Base-by-base conservation (phyloP, 2,113 vertebrate genomes). In the Taxidea taxus region DNA sequence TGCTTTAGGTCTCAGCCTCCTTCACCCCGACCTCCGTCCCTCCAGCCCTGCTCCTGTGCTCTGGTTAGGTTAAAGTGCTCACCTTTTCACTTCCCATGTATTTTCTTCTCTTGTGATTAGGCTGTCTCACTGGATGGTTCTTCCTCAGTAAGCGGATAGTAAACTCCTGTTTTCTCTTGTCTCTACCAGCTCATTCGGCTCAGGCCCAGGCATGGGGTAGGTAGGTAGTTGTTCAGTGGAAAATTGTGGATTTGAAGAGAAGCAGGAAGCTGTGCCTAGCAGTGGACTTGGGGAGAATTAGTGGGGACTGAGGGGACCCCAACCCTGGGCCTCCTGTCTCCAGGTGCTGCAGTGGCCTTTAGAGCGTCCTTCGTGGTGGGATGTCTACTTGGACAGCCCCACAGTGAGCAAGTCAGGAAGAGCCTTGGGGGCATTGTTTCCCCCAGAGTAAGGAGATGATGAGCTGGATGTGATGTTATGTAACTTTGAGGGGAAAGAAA, bases 401-500 rank as follows among this genome's bases (percentile, higher is more conserved):
- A 16, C 1, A 13, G 58, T 54, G 16, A 90, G 34, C 18, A 18
- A 77, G n/a, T 49, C 10, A n/a, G 80, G 31, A 78, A 62, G 51
- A 95, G 34, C 29, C n/a, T 20, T 9, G n/a, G 34, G n/a, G 64
- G 0, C 6, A 47, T 82, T 92, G 70, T 97, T 97, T 98, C 94
- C 81, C 90, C 96, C 86, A 94, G 97, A 98, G 82, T 88, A 96
- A 94, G 81, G 95, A 98, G 92, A 98, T 96, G 87, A 97, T 87
- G 90, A 86, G 94, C 96, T 95, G 62, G 93, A 97, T 98, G 95
- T 98, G 92, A 96, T 96, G 62, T 98, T 98, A 98, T 97, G 94
- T 98, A 98, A 98, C 72, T 95, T 97, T 90, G 96, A 98, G 96
- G 97, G 96, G 96, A 98, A 98, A 97, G 97, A 97, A 98, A 98